Base-by-base conservation (phyloP, 2,888 invertebrate species). In the Chrysolina americana region DNA sequence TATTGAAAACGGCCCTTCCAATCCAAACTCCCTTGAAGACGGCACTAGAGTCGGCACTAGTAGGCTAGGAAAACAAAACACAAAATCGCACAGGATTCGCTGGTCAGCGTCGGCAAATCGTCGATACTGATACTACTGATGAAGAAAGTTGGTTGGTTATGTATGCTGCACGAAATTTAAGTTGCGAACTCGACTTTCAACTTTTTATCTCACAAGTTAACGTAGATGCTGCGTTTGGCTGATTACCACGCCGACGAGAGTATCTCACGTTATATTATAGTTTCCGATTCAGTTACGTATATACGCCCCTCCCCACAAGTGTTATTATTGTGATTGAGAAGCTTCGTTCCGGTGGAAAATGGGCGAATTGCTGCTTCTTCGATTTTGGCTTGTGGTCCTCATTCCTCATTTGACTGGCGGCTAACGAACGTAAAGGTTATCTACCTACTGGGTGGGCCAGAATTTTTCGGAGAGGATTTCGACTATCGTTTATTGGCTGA, bases 201-300 rank as follows among this genome's bases (percentile, higher is more conserved):
- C 59, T 68, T 68, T 48, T 48, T 50, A 75, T 75, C 75, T 74
- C 68, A 13, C 73, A 65, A 74, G 71, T 71, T 68, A 47, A 65
- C 75, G 74, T 74, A 71, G 75, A 75, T 68, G 75, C 75, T 75
- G 75, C 71, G 71, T 75, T 71, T 75, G 64, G 59, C 71, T 71
- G 71, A 75, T 75, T 75, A 68, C 75, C 71, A 71, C 71, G 71
- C 65, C 28, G 65, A 47, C 19, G 53, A 53, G 21, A 65, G 68
- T 41, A 71, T 74, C 71, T 71, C 71, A 71, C 75, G 69, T 73
- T 73, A 74, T 79, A 76, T 79, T 79, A 79, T 79, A 78, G 78
- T 78, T 59, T 79, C 78, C 76, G 75, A 78, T 78, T 76, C 76
- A 73, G 78, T 79, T 79, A 79, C 79, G 79, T 77, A 77, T 77